Evolutionary conservation across 2,888 invertebrate genomes (phyloP), one percentile per base, ranked within the genome.

Genomic region (Thecophora atra): DNA sequence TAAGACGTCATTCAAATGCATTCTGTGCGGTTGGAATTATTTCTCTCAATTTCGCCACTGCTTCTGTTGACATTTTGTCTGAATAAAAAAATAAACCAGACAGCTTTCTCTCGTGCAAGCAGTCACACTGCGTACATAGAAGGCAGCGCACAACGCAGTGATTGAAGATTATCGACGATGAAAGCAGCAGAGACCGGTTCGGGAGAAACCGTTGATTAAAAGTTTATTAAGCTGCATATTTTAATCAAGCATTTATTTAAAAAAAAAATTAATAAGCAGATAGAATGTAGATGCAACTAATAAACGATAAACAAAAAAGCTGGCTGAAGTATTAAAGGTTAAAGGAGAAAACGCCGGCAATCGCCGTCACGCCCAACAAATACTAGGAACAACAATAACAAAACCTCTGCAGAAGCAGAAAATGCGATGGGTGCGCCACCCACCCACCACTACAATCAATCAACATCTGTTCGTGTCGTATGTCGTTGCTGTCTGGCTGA

Each of bases 401-500:
- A n/a, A 58, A 24, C 30, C 21, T 19, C 42, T 56, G 56, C 42
- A 56, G 24, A 56, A 56, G 6, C 42, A 58, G n/a, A 64, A 67
- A 21, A 69, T 69, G 69, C 62, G 26, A 69, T 69, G 69, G 69
- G 60, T 67, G 67, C 26, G 19, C 26, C 51, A 28, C 65, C 54
- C 56, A 67, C 67, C 56, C 37, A 54, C 30, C 60, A 24, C 30
- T 26, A 51, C 54, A 11, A 24, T 28, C 66, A 28, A 13, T 13
- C 52, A 47, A 28, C 44, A 42, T 42, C 47, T 24, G 21, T 13
- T 26, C 69, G 60, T 17, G 60, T 69, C 28, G 28, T 74, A 21
- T 74, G 74, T 17, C 74, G 74, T 15, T 74, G 74, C 58, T 74
- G 74, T 68, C 54, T 74, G 30, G 65, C 71, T 26, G 71, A 72